Percentiles rank a stretch among this genome's conserved stretches.
phyloP scores from a whole-genome alignment of 37 sponge, comb jelly and placozoan genomes.

The Oscarella lobularis region DNA sequence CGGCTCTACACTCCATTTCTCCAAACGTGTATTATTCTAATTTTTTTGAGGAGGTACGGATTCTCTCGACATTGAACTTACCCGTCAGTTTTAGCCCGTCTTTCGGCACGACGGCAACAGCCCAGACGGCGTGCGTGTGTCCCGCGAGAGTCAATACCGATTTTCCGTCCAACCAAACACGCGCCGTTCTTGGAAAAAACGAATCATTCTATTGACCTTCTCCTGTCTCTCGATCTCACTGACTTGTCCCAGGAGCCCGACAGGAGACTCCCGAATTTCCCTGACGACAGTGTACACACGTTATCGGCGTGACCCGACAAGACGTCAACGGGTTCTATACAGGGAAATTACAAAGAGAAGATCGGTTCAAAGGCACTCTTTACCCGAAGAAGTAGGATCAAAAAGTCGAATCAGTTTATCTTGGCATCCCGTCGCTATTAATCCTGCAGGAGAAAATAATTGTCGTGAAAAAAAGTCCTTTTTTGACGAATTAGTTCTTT shows the following conservation, averaged over 20 bases:
- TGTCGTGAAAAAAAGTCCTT: too few relatives aligned
- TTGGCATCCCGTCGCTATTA: slow-evolving; percentile 4
- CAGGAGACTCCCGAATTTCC: slow-evolving; percentile 1
- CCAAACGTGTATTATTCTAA: too few relatives aligned
- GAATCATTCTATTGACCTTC: not conserved
- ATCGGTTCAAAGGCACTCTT: not conserved
- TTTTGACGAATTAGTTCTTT: too few relatives aligned
- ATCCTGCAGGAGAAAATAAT: not conserved
- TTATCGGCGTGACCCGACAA: not conserved
- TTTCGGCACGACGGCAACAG: not conserved
- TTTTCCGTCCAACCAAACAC: not conserved
- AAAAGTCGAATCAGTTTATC: slow-evolving; percentile 5
- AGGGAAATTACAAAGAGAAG: not conserved
- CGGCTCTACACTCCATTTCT: too few relatives aligned
- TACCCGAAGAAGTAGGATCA: not conserved
- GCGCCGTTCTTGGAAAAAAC: slow-evolving; percentile 1
- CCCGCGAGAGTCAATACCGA: not conserved
- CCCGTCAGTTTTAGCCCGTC: not conserved
- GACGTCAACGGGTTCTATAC: not conserved
- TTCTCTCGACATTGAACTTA: too few relatives aligned
- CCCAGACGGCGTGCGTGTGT: slow-evolving; percentile 4
- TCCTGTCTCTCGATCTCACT: not conserved
- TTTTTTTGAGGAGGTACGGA: too few relatives aligned
- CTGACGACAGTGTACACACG: not conserved
- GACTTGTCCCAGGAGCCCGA: slow-evolving; percentile 9